phyloP scores from a whole-genome alignment of 2,888 invertebrate genomes.

The Parthenolecanium corni region DNA sequence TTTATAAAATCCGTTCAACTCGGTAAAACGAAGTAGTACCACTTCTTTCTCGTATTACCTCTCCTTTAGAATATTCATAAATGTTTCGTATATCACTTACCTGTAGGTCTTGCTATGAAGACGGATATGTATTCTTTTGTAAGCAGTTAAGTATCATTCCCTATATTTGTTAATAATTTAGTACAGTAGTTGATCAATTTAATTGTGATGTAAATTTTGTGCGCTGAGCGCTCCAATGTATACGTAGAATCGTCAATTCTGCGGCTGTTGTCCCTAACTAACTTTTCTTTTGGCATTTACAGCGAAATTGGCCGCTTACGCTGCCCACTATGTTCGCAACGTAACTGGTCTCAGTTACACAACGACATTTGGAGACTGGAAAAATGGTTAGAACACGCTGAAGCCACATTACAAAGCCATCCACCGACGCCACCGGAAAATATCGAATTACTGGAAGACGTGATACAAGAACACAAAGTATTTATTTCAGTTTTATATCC shows the following conservation, averaged over 20 bases:
- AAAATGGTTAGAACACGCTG: constrained; percentile 80
- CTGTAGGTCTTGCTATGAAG: constrained; percentile 16
- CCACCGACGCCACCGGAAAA: constrained; percentile 50
- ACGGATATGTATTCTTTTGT: constrained; percentile 27
- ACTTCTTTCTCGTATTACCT: background rate
- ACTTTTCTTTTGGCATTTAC: too few species aligned
- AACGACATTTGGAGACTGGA: constrained; percentile 83
- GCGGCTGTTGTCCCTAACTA: too few species aligned
- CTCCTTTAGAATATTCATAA: background rate
- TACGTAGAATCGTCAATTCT: too few species aligned
- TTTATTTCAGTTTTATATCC: constrained; percentile 14
- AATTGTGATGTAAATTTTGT: too few species aligned
- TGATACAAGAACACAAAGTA: constrained; percentile 62
- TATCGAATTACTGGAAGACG: constrained; percentile 71
- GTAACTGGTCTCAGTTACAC: constrained; percentile 80
- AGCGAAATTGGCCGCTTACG: constrained; percentile 66
- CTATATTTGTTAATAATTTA: too few species aligned
- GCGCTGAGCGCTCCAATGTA: background rate
- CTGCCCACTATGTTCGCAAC: constrained; percentile 76
- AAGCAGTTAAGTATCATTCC: constrained; percentile 21
- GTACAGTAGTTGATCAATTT: too few species aligned
- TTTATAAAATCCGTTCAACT: background rate
- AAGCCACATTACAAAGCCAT: constrained; percentile 62
- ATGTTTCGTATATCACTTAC: background rate
- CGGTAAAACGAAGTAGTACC: background rate